phyloP scores from a whole-genome alignment of 2,113 vertebrate species.

The Isichthys henryi region DNA sequence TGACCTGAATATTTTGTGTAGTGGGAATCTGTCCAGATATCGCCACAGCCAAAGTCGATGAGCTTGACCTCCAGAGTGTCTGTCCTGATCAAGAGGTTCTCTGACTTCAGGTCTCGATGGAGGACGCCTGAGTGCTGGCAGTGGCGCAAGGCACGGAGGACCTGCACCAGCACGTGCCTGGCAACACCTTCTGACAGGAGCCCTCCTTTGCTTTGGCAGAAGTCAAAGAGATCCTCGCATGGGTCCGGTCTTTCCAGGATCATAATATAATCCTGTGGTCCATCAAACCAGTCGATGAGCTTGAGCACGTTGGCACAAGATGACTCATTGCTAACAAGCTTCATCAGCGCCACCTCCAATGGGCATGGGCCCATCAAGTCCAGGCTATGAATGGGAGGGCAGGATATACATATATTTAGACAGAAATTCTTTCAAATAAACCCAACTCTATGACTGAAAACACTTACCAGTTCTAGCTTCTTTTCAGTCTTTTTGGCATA shows the following conservation, averaged over 20 bases:
- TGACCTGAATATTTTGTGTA: constrained; percentile 46
- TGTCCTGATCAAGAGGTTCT: constrained; percentile 59
- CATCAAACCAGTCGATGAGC: constrained; percentile 49
- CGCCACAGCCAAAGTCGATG: constrained; percentile 53
- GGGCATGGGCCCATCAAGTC: constrained; percentile 38
- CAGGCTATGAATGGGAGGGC: neutral
- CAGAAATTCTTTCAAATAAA: neutral
- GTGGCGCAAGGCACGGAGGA: constrained; percentile 40
- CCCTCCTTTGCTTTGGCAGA: constrained; percentile 35
- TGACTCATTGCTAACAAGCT: constrained; percentile 31
- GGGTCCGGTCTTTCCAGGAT: constrained; percentile 46
- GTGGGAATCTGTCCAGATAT: constrained; percentile 22
- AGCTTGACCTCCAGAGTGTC: constrained; percentile 43
- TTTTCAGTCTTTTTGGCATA: constrained; percentile 39
- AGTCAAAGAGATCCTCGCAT: constrained; percentile 42
- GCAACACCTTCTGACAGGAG: constrained; percentile 33
- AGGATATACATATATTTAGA: neutral
- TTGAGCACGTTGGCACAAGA: constrained; percentile 35
- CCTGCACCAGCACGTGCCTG: constrained; percentile 36
- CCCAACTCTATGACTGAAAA: neutral
- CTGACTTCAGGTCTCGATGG: constrained; percentile 55
- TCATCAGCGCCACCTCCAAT: constrained; percentile 46
- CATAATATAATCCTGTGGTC: constrained; percentile 39
- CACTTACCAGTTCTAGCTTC: constrained; percentile 41
- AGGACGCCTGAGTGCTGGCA: constrained; percentile 41